Conservation (phyloP, 2,113 vertebrate species). For the Nesogale talazaci region DNA sequence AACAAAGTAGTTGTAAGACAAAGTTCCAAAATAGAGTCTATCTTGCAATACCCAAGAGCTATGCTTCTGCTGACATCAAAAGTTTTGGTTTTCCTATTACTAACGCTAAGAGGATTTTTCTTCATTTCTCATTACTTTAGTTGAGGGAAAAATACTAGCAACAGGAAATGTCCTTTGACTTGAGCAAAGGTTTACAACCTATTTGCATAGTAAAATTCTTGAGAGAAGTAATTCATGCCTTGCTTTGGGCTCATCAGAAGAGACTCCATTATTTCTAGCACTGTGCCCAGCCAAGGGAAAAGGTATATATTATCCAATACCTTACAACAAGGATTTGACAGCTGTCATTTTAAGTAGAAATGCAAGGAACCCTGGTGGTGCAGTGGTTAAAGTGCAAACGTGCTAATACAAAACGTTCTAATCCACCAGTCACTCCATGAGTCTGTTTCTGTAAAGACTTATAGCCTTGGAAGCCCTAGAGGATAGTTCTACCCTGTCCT, state of each 20-base stretch:
- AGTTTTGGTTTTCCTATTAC: slow-evolving; percentile 46
- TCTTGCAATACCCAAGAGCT: not conserved
- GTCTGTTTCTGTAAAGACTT: too few species aligned
- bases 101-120: slow-evolving; percentile 13
- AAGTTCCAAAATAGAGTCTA: not conserved
- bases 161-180: slow-evolving; percentile 30
- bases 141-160: not conserved
- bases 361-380: too few species aligned
- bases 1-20: not conserved
- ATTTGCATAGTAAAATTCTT: not conserved
- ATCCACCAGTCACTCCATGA: too few species aligned
- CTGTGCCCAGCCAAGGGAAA: not conserved
- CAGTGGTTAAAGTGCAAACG: too few species aligned
- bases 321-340: not conserved
- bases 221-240: slow-evolving; percentile 21
- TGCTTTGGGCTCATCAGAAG: not conserved
- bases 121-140: slow-evolving; percentile 50
- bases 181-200: not conserved
- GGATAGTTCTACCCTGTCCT: too few species aligned
- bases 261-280: not conserved
- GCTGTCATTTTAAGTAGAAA: not conserved
- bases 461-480: too few species aligned
- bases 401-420: too few species aligned
- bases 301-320: too few species aligned
- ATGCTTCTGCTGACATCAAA: slow-evolving; percentile 24